Evolutionary conservation across 2,113 vertebrate species (phyloP).

Genomic region (Cyanoderma ruficeps): DNA sequence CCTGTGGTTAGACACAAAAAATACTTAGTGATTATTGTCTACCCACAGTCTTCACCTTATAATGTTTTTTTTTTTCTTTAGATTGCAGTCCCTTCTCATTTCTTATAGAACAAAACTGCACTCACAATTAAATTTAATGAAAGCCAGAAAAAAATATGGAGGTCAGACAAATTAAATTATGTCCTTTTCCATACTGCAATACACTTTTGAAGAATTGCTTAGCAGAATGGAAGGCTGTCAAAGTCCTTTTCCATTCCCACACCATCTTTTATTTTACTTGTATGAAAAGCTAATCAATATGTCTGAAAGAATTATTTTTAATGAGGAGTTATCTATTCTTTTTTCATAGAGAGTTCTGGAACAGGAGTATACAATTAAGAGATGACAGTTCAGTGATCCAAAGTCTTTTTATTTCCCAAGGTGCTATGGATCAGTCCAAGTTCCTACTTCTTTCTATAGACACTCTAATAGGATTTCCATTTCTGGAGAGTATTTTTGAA

Average conservation of each 20-base stretch:
- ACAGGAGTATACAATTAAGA: neutral
- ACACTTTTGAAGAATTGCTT: neutral
- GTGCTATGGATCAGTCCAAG: neutral
- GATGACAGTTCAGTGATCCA: neutral
- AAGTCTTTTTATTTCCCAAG: neutral
- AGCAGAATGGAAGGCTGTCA: neutral
- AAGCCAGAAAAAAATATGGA: neutral
- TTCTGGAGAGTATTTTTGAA: neutral
- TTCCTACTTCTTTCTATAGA: neutral
- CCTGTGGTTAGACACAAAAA: neutral
- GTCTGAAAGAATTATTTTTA: neutral
- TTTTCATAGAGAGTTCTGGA: neutral
- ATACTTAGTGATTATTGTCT: neutral
- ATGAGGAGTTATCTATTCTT: neutral
- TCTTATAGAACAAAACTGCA: neutral
- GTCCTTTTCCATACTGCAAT: neutral
- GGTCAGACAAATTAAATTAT: neutral
- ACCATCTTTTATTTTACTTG: neutral
- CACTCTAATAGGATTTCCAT: neutral
- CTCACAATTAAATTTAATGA: neutral
- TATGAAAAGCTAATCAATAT: neutral
- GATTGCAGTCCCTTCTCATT: neutral
- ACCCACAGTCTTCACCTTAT: neutral
- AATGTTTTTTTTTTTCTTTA: neutral
- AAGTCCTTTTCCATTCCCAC: neutral